Conservation (phyloP, 1,140 invertebrate genomes). For the Venturia canescens region DNA sequence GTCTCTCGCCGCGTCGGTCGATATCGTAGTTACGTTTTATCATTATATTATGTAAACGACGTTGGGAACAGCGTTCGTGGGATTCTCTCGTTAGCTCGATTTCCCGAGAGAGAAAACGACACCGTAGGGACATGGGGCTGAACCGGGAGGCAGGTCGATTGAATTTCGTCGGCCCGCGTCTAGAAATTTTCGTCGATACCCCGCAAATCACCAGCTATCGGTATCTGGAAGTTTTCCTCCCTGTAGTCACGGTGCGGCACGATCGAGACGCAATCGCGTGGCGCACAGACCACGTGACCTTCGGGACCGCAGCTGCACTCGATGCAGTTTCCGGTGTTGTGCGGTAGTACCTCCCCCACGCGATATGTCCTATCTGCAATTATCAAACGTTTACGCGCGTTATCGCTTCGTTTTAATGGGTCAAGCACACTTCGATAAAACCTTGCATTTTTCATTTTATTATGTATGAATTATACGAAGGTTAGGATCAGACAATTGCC, state of each 20-base stretch:
- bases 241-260: conserved; percentile 62
- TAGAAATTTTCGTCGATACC: conserved; percentile 70
- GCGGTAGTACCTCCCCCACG: conserved; percentile 81
- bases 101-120: conserved; percentile 7
- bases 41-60: background rate
- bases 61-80: background rate
- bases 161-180: conserved; percentile 24
- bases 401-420: background rate
- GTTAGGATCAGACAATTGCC: no score
- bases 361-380: conserved; percentile 80
- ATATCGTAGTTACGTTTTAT: conserved; percentile 29
- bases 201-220: conserved; percentile 66
- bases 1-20: background rate
- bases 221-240: conserved; percentile 56
- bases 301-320: conserved; percentile 82
- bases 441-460: background rate
- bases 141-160: background rate
- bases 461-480: background rate
- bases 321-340: conserved; percentile 83
- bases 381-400: conserved; percentile 7
- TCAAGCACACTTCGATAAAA: background rate
- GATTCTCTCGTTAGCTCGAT: conserved; percentile 23
- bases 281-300: conserved; percentile 83
- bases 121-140: background rate
- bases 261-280: conserved; percentile 78